Evolutionary conservation across 2,888 invertebrate genomes (phyloP), one percentile per base, ranked within the genome.

Genomic region (Stegophylla sp.): DNA sequence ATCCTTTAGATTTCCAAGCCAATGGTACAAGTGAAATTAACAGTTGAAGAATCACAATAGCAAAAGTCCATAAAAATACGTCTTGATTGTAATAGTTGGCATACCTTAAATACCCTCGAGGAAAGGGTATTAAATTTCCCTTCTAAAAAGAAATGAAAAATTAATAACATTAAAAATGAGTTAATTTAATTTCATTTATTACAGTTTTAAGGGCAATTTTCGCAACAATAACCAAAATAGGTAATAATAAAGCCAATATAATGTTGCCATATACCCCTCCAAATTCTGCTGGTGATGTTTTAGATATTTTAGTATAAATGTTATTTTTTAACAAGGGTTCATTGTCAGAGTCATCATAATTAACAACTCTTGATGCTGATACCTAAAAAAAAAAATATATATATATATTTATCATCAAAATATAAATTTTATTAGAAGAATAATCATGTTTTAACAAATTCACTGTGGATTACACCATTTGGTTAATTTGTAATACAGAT

Each of bases 121-220:
- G 79, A 63, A 79, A 79, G 17, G 79, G 79, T 48, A 79, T 63
- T 59, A 79, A 79, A 26, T 51, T 61, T 41, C 79, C 79, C 26
- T 79, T 79, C 79, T 79, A 20, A 61, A 34, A 67, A 77, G n/a
- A 61, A 69, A 61, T n/a, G 51, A 66, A 1, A 1, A 59, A 23
- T 51, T 17, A 41, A 17, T 3, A 26, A 15, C 1, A 53, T 34
- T 59, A 10, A 53, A 61, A 67, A 48, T 41, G 7, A 63, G 12
- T 0, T 41, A 17, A 28, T n/a, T 17, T 4, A 61, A 43, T 28
- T 17, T 15, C 41, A 34, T 34, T 61, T 0, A 45, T 79, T 61
- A 79, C 79, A 34, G 69, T 20, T 79, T 79, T 71, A 7, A 79
- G 4, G n/a, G 51, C 79, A 51, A 79, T 79, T 79, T 71, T 71